These are phyloP conservation scores for Paracentrotus lividus DNA, from an alignment of 53 echinoderm and acorn worm species.

Conservation along the genomic window DNA sequence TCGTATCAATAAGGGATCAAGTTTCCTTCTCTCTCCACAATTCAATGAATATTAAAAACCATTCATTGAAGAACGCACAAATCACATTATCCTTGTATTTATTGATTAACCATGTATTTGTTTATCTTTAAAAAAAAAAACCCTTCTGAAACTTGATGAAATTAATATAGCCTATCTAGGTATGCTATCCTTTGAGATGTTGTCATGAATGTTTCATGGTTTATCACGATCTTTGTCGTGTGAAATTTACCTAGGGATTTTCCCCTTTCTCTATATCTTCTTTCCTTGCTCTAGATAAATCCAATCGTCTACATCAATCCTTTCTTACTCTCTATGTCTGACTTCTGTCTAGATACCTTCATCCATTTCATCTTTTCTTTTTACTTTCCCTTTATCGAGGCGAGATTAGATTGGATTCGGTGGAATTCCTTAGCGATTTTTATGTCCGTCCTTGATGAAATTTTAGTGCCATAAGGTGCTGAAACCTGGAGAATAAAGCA, in stretches of 20 bases:
- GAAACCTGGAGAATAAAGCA: background rate
- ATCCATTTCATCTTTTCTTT: background rate
- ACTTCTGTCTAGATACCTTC: background rate
- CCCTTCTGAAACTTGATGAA: conserved; percentile 17
- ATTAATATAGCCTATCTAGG: background rate
- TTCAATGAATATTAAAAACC: too few species aligned
- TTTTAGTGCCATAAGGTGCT: background rate
- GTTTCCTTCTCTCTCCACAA: too few species aligned
- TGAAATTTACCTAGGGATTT: background rate
- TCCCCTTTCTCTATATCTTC: background rate
- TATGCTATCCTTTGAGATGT: background rate
- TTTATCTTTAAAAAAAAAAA: background rate
- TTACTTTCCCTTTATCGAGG: background rate
- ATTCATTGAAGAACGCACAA: too few species aligned
- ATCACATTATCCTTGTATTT: background rate
- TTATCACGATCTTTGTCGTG: background rate
- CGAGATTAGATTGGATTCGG: background rate
- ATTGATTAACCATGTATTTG: background rate
- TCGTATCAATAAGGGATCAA: too few species aligned
- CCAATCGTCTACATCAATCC: background rate
- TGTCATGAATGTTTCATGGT: background rate
- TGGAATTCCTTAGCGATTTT: conserved; percentile 39
- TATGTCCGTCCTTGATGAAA: background rate
- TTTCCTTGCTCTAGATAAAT: conserved; percentile 4
- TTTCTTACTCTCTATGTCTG: background rate